Conservation (phyloP, 2,888 invertebrate genomes). For the Parthenolecanium corni region DNA sequence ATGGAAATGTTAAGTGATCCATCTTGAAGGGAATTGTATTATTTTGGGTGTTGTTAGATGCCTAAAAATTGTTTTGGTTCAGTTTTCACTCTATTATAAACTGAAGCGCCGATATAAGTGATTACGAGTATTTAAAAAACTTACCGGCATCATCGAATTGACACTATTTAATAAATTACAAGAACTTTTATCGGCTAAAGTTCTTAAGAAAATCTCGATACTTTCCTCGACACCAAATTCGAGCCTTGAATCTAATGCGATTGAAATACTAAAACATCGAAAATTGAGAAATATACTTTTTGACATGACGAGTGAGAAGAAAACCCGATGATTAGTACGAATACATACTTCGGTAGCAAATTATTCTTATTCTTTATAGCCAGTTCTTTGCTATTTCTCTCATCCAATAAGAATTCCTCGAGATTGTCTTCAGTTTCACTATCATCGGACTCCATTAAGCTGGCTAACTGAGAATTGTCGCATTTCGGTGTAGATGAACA, state of each 20-base stretch:
- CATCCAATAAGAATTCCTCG: slow-evolving; percentile 21
- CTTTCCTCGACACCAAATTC: slow-evolving; percentile 61
- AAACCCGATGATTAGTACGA: too few species aligned
- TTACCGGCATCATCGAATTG: slow-evolving; percentile 14
- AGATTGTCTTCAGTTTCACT: slow-evolving; percentile 21
- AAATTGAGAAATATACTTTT: slow-evolving; percentile 1
- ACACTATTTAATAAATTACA: slow-evolving; percentile 23
- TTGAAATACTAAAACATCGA: slow-evolving; percentile 45
- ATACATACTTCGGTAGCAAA: slow-evolving; percentile 18
- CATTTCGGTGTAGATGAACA: slow-evolving; percentile 27
- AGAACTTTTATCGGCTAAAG: slow-evolving; percentile 15
- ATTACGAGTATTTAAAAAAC: background rate
- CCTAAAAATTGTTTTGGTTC: slow-evolving; percentile 6
- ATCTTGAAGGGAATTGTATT: slow-evolving; percentile 13
- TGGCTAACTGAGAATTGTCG: slow-evolving; percentile 23
- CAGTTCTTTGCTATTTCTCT: slow-evolving; percentile 14
- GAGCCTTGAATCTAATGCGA: slow-evolving; percentile 63
- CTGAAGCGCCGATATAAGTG: background rate
- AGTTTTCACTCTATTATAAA: background rate
- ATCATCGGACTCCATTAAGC: slow-evolving; percentile 21
- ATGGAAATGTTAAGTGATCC: slow-evolving; percentile 16
- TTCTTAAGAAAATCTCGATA: slow-evolving; percentile 16
- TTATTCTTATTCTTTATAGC: slow-evolving; percentile 19
- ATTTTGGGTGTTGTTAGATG: background rate
- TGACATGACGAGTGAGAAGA: too few species aligned